Evolutionary conservation across 30 jellyfish, hydroid and myxozoan species (phyloP).

Genomic region (Chironex yamaguchii): DNA sequence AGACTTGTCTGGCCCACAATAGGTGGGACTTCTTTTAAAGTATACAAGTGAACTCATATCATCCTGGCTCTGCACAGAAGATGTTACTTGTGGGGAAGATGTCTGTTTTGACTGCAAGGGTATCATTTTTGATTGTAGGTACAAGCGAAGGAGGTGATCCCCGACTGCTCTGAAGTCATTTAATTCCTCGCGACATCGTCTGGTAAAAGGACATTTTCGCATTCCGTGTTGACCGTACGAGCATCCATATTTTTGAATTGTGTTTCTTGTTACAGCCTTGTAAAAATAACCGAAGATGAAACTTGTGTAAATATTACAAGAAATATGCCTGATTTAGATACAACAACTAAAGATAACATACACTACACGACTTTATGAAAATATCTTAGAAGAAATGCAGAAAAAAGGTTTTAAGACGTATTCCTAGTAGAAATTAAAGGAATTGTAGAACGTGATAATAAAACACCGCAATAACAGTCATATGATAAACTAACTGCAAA

Average conservation of each 20-base stretch:
- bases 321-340: too few species aligned
- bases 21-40: slow-evolving; percentile 59
- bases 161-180: slow-evolving; percentile 64
- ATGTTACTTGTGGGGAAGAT: background rate
- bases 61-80: background rate
- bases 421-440: too few species aligned
- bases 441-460: too few species aligned
- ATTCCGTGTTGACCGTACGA: slow-evolving; percentile 3
- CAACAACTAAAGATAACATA: too few species aligned
- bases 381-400: too few species aligned
- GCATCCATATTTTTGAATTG: slow-evolving; percentile 69
- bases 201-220: slow-evolving; percentile 46
- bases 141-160: slow-evolving; percentile 48
- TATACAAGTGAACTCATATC: slow-evolving; percentile 45
- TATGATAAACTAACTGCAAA: too few species aligned
- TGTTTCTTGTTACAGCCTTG: slow-evolving; percentile 81
- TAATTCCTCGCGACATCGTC: slow-evolving; percentile 69
- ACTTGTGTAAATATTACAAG: too few species aligned
- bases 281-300: too few species aligned
- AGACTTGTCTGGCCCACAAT: slow-evolving; percentile 65
- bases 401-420: too few species aligned
- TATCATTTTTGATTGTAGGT: slow-evolving; percentile 47
- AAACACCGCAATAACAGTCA: too few species aligned
- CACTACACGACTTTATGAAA: too few species aligned
- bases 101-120: slow-evolving; percentile 26